These are phyloP conservation scores for Aleiodes testaceus DNA, from an alignment of 2,888 invertebrate genomes.

Conservation along the genomic window DNA sequence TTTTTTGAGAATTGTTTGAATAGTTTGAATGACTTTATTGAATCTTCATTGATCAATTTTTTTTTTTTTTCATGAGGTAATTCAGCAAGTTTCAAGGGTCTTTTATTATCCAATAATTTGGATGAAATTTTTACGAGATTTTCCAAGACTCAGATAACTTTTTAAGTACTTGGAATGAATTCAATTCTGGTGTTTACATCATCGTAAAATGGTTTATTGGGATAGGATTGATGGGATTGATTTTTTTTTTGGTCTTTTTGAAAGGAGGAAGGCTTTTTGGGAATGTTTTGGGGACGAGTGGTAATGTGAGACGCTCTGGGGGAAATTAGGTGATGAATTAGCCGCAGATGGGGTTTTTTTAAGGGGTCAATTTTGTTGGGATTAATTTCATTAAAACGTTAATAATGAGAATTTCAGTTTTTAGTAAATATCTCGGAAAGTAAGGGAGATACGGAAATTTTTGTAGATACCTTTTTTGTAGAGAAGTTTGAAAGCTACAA, in stretches of 20 bases:
- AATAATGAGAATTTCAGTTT: not conserved
- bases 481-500: no score
- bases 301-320: conserved; percentile 10
- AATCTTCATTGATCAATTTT: conserved; percentile 6
- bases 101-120: conserved; percentile 30
- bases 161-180: conserved; percentile 29
- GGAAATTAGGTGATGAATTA: conserved; percentile 23
- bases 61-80: conserved; percentile 10
- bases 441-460: no score
- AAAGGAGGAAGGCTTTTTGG: conserved; percentile 3
- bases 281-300: conserved; percentile 18
- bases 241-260: conserved; percentile 11
- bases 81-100: not conserved
- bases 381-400: not conserved
- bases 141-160: conserved; percentile 5
- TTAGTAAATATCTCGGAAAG: no score
- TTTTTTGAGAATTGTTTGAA: not conserved
- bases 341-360: conserved; percentile 6
- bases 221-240: conserved; percentile 22
- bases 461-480: no score
- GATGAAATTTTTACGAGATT: conserved; percentile 19
- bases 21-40: not conserved
- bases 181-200: conserved; percentile 33
- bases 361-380: conserved; percentile 13
- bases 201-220: conserved; percentile 19